These are phyloP conservation scores for Manis pentadactyla DNA, from an alignment of 2,797 vertebrate species.

Conservation along the genomic window DNA sequence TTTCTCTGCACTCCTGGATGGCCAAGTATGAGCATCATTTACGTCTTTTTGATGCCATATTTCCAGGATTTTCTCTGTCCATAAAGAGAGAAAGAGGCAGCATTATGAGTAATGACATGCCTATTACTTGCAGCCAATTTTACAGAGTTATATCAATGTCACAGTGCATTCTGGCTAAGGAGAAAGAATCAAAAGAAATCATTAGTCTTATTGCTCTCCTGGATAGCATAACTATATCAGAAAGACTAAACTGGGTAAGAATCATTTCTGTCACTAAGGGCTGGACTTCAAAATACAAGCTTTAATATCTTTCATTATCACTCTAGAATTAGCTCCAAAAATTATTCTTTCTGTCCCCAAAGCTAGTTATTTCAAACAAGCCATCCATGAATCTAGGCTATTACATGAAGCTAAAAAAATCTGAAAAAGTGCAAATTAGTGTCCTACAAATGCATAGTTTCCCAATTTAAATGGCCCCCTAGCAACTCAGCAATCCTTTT, in stretches of 20 bases:
- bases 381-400: neutral
- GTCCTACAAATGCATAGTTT: neutral
- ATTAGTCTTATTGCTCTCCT: slow-evolving; percentile 27
- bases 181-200: neutral
- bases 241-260: slow-evolving; percentile 2
- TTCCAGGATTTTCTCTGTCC: neutral
- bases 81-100: neutral
- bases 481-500: neutral
- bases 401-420: neutral
- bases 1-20: neutral
- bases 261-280: neutral
- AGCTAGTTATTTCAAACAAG: slow-evolving; percentile 11
- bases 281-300: neutral
- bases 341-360: neutral
- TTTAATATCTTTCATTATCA: neutral
- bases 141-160: neutral
- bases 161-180: neutral
- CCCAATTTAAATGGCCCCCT: neutral
- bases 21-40: neutral
- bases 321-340: neutral
- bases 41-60: neutral
- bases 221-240: neutral
- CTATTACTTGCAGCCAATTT: neutral
- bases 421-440: slow-evolving; percentile 8
- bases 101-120: neutral